A percentile compares a stretch with the other conserved stretches of the same genome.
Evolutionary conservation across 2,797 vertebrate genomes (phyloP).

Genomic region (Syndactyla subalaris): DNA sequence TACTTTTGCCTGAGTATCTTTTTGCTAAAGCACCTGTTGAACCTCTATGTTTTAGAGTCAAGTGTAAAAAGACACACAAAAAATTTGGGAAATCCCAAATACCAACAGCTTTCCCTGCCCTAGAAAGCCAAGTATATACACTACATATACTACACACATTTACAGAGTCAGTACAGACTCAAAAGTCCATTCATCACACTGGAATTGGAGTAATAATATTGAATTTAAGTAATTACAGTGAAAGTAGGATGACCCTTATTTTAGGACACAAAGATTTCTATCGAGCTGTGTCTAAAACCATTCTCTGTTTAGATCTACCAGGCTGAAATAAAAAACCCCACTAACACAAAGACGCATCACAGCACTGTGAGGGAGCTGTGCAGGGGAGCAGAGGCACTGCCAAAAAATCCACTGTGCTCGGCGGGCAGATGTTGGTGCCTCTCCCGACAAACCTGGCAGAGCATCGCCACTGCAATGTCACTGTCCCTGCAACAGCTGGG

Average conservation of each 20-base stretch:
- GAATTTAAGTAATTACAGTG: neutral
- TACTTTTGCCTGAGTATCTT: neutral
- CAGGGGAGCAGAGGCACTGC: neutral
- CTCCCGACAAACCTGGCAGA: neutral
- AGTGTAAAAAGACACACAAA: neutral
- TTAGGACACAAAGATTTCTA: neutral
- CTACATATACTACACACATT: neutral
- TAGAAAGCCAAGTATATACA: neutral
- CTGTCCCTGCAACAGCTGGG: neutral
- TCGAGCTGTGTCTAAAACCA: fast-evolving
- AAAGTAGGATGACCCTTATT: neutral
- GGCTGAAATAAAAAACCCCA: fast-evolving
- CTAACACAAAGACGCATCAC: neutral
- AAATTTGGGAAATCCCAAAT: neutral
- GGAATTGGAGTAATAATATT: neutral
- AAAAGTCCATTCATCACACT: neutral
- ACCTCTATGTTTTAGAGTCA: neutral
- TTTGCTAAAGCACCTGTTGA: conserved; percentile 12
- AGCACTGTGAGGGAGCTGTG: neutral
- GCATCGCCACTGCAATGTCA: fast-evolving
- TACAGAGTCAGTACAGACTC: neutral
- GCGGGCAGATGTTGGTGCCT: neutral
- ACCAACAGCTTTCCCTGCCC: neutral
- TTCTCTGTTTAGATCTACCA: neutral
- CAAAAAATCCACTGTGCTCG: neutral